Percentiles rank a stretch among this genome's conserved stretches.
Evolutionary conservation across 2,888 invertebrate genomes (phyloP).

Genomic region (Troides helena): DNA sequence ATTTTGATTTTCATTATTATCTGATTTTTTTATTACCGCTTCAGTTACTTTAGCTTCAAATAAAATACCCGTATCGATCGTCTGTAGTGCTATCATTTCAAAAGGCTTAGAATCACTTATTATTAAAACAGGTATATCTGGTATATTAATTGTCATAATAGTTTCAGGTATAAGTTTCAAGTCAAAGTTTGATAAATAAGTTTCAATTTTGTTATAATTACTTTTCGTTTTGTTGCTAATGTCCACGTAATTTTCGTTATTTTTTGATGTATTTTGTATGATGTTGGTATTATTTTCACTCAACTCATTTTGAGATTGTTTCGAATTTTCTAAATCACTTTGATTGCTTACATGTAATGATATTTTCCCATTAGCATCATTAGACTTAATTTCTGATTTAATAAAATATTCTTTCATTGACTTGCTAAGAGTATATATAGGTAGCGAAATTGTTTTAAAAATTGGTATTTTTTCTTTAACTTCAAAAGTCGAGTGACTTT

Average conservation of each 20-base stretch:
- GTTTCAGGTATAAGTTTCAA: conserved; percentile 28
- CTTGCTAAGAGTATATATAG: conserved; percentile 42
- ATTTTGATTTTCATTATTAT: neutral
- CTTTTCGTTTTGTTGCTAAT: neutral
- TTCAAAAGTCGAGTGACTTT: conserved; percentile 53
- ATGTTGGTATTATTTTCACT: neutral
- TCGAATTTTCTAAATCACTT: neutral
- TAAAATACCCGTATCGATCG: conserved; percentile 9
- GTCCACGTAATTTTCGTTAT: neutral
- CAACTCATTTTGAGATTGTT: neutral
- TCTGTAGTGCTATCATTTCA: conserved; percentile 3
- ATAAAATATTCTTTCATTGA: conserved; percentile 33
- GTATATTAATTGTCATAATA: conserved; percentile 32
- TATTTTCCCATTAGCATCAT: neutral
- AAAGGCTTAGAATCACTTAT: conserved; percentile 7
- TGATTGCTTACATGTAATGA: neutral
- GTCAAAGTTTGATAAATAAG: conserved; percentile 7
- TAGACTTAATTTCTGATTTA: neutral
- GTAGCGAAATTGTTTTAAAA: conserved; percentile 52
- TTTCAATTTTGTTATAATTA: neutral
- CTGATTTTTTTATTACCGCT: conserved; percentile 28
- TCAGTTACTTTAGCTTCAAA: conserved; percentile 32
- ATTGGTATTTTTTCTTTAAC: conserved; percentile 72
- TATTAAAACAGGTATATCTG: conserved; percentile 6
- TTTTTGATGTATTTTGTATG: neutral